A percentile compares a stretch with the other conserved stretches of the same genome.
These are phyloP conservation scores for Siphamia tubifer DNA, from an alignment of 2,113 vertebrate species.

Conservation along the genomic window DNA sequence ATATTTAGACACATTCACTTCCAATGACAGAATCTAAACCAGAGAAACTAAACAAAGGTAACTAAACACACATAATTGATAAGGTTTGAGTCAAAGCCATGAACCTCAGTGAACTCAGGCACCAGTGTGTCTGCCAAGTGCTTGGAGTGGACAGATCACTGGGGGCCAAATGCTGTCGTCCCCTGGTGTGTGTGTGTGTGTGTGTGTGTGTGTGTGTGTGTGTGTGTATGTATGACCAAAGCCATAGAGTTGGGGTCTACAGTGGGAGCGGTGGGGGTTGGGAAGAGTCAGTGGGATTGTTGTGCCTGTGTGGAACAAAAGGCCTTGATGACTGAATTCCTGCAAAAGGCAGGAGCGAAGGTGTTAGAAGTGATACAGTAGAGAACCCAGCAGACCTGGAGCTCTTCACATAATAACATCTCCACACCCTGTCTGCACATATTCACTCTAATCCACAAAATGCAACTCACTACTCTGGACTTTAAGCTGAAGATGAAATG, in stretches of 20 bases:
- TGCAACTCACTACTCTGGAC: not conserved
- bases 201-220: conserved; percentile 48
- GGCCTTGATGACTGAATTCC: conserved; percentile 76
- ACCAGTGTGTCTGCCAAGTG: conserved; percentile 65
- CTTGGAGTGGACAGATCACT: conserved; percentile 36
- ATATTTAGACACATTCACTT: too few species aligned
- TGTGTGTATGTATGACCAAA: conserved; percentile 40
- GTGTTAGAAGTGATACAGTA: conserved; percentile 77
- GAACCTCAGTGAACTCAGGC: conserved; percentile 64
- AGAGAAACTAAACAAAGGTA: too few species aligned
- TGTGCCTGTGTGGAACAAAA: conserved; percentile 76
- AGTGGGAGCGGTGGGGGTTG: conserved; percentile 34
- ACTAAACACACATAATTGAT: too few species aligned
- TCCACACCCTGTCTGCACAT: conserved; percentile 70
- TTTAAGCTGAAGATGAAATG: too few species aligned
- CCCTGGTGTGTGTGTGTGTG: conserved; percentile 52
- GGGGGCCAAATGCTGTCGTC: conserved; percentile 63
- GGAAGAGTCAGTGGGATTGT: conserved; percentile 45
- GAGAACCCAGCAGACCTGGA: conserved; percentile 52
- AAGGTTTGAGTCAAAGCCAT: conserved; percentile 54
- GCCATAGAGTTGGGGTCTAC: not conserved
- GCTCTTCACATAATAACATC: conserved; percentile 32
- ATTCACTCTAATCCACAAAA: conserved; percentile 62
- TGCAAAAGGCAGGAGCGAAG: conserved; percentile 78
- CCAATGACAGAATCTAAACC: too few species aligned